Evolutionary conservation across 2,113 vertebrate genomes (phyloP), one percentile per base, ranked within the genome.

Genomic region (Mesitornis unicolor): DNA sequence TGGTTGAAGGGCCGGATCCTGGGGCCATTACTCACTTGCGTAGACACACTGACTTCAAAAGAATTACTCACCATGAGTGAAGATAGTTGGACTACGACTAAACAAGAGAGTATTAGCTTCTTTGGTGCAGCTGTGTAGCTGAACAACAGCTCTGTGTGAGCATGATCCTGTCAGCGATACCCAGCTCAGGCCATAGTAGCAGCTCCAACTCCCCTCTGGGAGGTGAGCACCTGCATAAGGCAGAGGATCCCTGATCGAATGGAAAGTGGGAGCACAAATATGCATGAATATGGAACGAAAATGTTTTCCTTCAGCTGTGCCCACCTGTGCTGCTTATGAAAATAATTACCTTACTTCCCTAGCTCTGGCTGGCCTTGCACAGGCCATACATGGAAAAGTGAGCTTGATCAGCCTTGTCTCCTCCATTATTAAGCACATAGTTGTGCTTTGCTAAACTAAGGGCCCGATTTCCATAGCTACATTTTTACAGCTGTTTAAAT

Each of bases 1-100:
- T 70, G 93, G 60, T 92, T 90, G 95, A 96, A 93, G 93, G 73
- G 75, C 87, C 18, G 7, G 92, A 95, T 96, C 93, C 93, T 48
- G 73, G 96, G 95, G 95, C 89, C 79, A 90, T 95, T 96, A 89
- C 84, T 97, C 84, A 94, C 87, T 89, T 90, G 90, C 22, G 7
- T 81, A 96, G 92, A 84, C 71, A 94, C 43, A 90, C 36, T 87
- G 88, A 95, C 95, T 96, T 96, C 89, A 97, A 95, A 96, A 83
- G 91, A 78, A 89, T 93, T 94, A 61, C 68, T 93, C 90, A 94
- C n/a, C 2, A 1, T 96, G 94, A 91, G 79, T 90, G 90, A 94
- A 90, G 90, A 50, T 20, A 92, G 73, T 81, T 94, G 90, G 90
- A 90, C 61, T 90, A 88, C 26, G 0, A 86, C 88, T 92, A 93